Conservation (phyloP, 2,797 vertebrate genomes). For the Enteromius mattozi region DNA sequence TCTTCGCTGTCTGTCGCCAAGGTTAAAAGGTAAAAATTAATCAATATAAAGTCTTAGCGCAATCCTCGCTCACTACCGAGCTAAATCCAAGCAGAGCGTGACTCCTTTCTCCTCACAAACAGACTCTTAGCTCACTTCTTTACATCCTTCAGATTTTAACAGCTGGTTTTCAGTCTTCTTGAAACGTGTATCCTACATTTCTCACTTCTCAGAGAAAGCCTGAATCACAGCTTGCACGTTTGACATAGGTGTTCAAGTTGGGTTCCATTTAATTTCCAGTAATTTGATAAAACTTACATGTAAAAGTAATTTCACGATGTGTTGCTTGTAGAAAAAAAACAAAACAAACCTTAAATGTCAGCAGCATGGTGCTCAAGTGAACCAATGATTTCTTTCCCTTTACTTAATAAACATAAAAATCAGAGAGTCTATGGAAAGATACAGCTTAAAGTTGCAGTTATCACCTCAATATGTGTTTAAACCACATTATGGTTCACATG, state of each 20-base stretch:
- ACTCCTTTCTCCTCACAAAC: constrained; percentile 53
- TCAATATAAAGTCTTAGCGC: constrained; percentile 58
- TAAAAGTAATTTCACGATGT: neutral
- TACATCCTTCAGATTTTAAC: constrained; percentile 25
- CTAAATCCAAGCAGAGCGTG: constrained; percentile 56
- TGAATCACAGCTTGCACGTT: neutral
- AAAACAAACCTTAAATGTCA: neutral
- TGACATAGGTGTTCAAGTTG: neutral
- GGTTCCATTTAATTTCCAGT: neutral
- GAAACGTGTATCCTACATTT: neutral
- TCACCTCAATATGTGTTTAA: neutral
- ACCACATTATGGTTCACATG: neutral
- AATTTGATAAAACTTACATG: neutral
- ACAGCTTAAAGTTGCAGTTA: neutral
- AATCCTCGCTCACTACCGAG: constrained; percentile 51
- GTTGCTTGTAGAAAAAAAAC: neutral
- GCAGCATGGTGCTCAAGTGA: neutral
- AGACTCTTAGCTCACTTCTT: constrained; percentile 28
- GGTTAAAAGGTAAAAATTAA: constrained; percentile 71
- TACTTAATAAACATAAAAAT: neutral
- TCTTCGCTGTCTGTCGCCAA: constrained; percentile 65
- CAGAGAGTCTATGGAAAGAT: neutral
- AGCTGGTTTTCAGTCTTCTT: constrained; percentile 12
- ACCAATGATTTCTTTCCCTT: neutral
- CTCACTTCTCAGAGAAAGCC: neutral